Percentiles rank a stretch among this genome's conserved stretches.
Conservation (phyloP, 2,113 vertebrate genomes). For the Emberiza fucata region DNA sequence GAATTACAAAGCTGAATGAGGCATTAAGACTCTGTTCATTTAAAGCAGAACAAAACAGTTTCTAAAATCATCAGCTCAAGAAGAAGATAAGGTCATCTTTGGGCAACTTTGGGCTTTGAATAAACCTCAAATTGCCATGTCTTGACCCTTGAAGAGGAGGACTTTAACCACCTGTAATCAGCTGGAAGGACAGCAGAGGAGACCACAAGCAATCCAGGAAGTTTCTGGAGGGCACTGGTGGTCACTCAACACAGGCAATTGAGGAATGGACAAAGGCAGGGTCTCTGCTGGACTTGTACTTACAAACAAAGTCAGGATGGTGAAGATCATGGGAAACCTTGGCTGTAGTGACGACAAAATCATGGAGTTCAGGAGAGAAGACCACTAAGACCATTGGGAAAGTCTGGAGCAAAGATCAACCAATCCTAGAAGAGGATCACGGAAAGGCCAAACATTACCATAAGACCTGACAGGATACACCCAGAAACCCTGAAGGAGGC, state of each 20-base stretch:
- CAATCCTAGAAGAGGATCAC: not conserved
- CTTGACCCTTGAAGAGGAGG: not conserved
- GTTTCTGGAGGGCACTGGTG: not conserved
- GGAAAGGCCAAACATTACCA: not conserved
- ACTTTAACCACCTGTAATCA: not conserved
- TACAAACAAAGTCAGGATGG: fast-evolving
- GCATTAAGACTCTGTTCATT: not conserved
- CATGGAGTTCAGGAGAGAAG: not conserved
- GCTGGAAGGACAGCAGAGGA: not conserved
- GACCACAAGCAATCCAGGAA: not conserved
- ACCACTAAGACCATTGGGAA: not conserved
- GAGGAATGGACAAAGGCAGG: not conserved
- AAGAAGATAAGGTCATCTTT: not conserved
- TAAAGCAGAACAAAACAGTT: not conserved
- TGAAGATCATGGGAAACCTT: not conserved
- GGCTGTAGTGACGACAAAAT: not conserved
- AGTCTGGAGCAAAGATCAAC: not conserved
- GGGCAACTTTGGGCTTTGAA: not conserved
- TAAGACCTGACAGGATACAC: not conserved
- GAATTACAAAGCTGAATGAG: not conserved
- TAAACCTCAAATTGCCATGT: not conserved
- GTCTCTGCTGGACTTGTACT: not conserved
- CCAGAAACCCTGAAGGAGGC: not conserved
- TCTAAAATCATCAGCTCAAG: not conserved
- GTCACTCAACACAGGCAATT: not conserved